Conservation (phyloP, 1,140 invertebrate genomes). For the Trichomalopsis sarcophagae region DNA sequence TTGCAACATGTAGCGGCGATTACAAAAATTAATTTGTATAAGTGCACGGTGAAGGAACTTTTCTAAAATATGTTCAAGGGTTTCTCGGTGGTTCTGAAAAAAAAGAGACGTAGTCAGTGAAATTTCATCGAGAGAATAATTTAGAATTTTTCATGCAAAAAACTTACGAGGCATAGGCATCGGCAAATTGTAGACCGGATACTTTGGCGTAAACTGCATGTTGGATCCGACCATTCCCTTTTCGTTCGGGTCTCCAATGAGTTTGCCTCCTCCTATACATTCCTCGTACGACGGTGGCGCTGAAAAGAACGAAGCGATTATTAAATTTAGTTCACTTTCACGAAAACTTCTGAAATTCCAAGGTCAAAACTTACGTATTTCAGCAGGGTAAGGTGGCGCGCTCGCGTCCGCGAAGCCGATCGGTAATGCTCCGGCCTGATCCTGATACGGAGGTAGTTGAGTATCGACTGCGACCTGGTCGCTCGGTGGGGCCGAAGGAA, state of each 20-base stretch:
- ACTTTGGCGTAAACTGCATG: slow-evolving; percentile 53
- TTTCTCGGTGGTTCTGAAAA: neutral
- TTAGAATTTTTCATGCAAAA: neutral
- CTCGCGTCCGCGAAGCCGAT: slow-evolving; percentile 48
- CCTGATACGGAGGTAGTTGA: neutral
- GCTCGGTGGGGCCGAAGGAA: slow-evolving; percentile 26
- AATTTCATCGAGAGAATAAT: neutral
- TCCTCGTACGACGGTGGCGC: slow-evolving; percentile 62
- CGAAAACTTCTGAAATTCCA: too few species aligned
- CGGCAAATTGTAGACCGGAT: slow-evolving; percentile 55
- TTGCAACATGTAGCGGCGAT: too few species aligned
- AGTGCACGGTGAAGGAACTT: too few species aligned
- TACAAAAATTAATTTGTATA: too few species aligned
- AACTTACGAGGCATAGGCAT: neutral
- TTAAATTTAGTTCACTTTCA: neutral
- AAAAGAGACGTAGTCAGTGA: neutral
- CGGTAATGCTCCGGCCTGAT: slow-evolving; percentile 3
- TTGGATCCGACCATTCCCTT: slow-evolving; percentile 39
- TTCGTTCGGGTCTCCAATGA: slow-evolving; percentile 6
- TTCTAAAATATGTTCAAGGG: too few species aligned
- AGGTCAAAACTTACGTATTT: slow-evolving; percentile 38
- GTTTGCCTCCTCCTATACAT: slow-evolving; percentile 45
- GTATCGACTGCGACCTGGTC: neutral
- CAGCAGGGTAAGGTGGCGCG: neutral
- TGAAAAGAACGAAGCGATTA: slow-evolving; percentile 42